These are phyloP conservation scores for Heliothis subflexa DNA, from an alignment of 1,140 invertebrate species.

Conservation along the genomic window DNA sequence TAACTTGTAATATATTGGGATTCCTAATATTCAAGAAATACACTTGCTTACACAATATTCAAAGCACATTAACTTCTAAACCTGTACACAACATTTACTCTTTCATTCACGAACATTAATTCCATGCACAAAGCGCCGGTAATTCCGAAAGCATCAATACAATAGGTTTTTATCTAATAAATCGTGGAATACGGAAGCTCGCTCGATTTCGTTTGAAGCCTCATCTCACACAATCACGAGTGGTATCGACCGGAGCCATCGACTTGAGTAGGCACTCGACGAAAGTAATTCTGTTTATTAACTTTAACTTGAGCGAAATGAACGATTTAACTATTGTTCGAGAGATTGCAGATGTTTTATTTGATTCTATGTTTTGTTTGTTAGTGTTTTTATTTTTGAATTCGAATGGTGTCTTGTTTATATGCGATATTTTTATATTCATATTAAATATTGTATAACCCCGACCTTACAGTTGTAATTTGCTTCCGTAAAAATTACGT, in stretches of 20 bases:
- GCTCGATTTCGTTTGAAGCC: slow-evolving; percentile 20
- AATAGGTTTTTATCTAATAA: slow-evolving; percentile 27
- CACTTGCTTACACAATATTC: neutral
- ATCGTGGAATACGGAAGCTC: neutral
- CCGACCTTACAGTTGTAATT: too few relatives aligned
- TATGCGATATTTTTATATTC: too few relatives aligned
- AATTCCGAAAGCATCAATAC: slow-evolving; percentile 14
- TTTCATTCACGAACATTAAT: slow-evolving; percentile 7
- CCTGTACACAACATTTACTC: neutral
- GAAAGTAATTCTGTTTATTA: slow-evolving; percentile 38
- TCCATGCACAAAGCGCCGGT: slow-evolving; percentile 10
- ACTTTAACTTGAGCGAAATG: slow-evolving; percentile 24
- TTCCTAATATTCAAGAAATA: neutral
- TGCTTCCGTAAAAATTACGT: too few relatives aligned
- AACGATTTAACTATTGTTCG: slow-evolving; percentile 24
- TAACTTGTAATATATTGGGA: too few relatives aligned
- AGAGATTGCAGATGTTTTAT: neutral
- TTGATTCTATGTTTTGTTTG: neutral
- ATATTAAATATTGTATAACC: too few relatives aligned
- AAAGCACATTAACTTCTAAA: neutral
- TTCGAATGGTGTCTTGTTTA: too few relatives aligned
- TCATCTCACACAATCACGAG: slow-evolving; percentile 18
- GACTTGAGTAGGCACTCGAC: neutral
- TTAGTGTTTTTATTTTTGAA: neutral
- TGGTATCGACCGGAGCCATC: slow-evolving; percentile 27